phyloP scores from a whole-genome alignment of 2,888 invertebrate species.

The Xestia ashworthii region DNA sequence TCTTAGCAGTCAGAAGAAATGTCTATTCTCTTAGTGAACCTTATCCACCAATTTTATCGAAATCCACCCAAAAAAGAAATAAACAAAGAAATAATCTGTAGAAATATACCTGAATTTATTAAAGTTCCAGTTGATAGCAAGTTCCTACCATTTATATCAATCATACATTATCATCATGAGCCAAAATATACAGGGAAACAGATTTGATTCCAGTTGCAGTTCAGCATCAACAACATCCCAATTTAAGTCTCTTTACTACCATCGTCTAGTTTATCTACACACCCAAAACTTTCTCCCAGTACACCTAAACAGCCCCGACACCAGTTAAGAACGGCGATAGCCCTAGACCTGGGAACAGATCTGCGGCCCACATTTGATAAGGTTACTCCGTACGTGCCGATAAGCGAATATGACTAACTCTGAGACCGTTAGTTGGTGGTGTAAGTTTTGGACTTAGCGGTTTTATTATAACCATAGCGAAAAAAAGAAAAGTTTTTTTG shows the following conservation, averaged over 20 bases:
- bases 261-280: neutral
- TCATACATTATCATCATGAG: neutral
- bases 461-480: neutral
- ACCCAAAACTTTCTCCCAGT: constrained; percentile 21
- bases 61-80: neutral
- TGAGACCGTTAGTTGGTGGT: constrained; percentile 60
- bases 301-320: constrained; percentile 26
- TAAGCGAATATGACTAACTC: constrained; percentile 74
- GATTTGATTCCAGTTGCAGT: neutral
- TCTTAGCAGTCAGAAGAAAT: neutral
- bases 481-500: too few species aligned
- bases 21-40: neutral
- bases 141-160: neutral
- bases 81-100: neutral
- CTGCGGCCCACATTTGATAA: constrained; percentile 75
- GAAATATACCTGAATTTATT: neutral
- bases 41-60: neutral
- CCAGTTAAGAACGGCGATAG: constrained; percentile 35
- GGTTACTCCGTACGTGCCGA: constrained; percentile 74
- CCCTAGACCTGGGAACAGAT: constrained; percentile 53
- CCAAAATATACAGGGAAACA: neutral
- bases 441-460: constrained; percentile 36
- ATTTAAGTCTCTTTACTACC: neutral
- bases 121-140: neutral
- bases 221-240: neutral